Base-by-base conservation (phyloP, 2,888 invertebrate species). In the Girardia tigrina region DNA sequence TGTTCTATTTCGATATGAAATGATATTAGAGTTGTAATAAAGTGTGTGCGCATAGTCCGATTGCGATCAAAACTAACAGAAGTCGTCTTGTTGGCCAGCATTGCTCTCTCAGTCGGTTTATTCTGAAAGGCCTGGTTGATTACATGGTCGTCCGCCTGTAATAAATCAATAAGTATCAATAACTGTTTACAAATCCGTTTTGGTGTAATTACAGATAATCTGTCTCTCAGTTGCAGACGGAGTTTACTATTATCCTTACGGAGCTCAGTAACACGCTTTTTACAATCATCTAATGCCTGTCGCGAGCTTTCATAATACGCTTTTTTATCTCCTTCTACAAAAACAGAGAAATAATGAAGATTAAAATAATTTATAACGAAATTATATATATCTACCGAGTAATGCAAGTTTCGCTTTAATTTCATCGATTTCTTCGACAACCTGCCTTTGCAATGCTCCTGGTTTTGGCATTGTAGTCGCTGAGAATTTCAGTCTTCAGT, bases 261-360 rank as follows among this genome's bases (percentile, higher is more conserved):
- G 28, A 84, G 78, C 36, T 80, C 80, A 28, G 77, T 75, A 70
- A 84, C 83, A 27, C 79, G 79, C 69, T 83, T 82, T 71, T 80
- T 79, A 77, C 84, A 83, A 78, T 83, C 81, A 77, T 83, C 81
- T 79, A 82, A 81, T 14, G 82, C 81, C 80, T 80, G 81, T 79
- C 83, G 81, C 28, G 84, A 82, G n/a, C 81, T 82, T 79, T 84
- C 84, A 79, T 80, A 81, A 79, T 83, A 84, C 26, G 84, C 84
- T 77, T 83, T 84, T 71, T 82, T 77, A 75, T 84, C 84, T 71
- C 84, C 84, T 80, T 84, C 84, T 75, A 23, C n/a, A 74, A 26
- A 26, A n/a, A n/a, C n/a, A n/a, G n/a, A n/a, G n/a, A n/a, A n/a
- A n/a, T n/a, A n/a, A n/a, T n/a, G n/a, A n/a, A n/a, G n/a, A n/a